Evolutionary conservation across 2,888 invertebrate genomes (phyloP), one percentile per base, ranked within the genome.

Genomic region (Dryocosmus kuriphilus): DNA sequence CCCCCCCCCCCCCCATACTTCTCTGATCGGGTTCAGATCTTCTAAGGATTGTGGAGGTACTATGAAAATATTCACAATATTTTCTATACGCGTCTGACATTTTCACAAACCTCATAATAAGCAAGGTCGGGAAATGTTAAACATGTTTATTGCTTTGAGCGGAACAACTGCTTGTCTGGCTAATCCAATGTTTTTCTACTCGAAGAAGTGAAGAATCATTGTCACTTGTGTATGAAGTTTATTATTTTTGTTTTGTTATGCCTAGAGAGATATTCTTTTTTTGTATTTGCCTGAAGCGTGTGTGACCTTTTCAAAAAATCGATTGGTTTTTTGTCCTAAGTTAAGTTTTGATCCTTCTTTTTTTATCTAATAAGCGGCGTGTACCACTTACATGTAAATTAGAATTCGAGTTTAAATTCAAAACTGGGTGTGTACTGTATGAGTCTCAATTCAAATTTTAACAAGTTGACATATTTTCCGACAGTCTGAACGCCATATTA

Each of bases 161-260:
- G 41, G 41, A 67, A 41, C 41, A 46, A 67, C 3, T 27, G 27
- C 41, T 67, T 19, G 67, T 67, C 67, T 67, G 67, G 38, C 41
- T 67, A 67, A 46, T 41, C 27, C 67, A 41, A 27, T 41, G 27
- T 41, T 67, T 41, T 67, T 41, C 41, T 67, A 46, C 67, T 67
- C 16, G 41, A 67, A 67, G 41, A 67, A 46, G 19, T 27, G 41
- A 67, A 67, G 67, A 41, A 61, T 16, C 30, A 24, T 65, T 11
- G 7, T 65, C 38, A 38, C 38, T 67, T 67, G 41, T 46, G 9
- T 38, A 38, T 67, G 14, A n/a, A 63, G 4, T 14, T 67, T n/a
- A n/a, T 24, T 46, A 24, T 41, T 22, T 32, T n/a, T 2, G n/a
- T 51, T 51, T 51, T 1, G 1, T n/a, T 11, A 46, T 6, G 19